A percentile compares a stretch with the other conserved stretches of the same genome.
These are phyloP conservation scores for Allolobophora icterica DNA, from an alignment of 2,888 invertebrate species.

Conservation along the genomic window DNA sequence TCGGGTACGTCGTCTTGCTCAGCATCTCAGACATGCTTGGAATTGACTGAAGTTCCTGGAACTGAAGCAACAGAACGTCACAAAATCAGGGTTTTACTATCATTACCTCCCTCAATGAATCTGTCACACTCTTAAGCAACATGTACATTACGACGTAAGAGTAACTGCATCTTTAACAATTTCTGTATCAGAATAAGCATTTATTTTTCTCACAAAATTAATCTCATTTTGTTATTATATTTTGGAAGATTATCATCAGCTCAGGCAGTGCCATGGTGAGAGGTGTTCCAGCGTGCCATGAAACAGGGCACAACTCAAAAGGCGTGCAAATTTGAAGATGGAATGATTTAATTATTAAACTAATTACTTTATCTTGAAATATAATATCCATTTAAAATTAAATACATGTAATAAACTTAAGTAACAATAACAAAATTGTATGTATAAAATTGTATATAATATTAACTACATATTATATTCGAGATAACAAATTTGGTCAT, in stretches of 20 bases:
- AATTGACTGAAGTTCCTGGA: slow-evolving; percentile 18
- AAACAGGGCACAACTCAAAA: too few species aligned
- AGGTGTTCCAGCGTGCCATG: too few species aligned
- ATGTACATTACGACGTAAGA: neutral
- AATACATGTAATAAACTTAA: too few species aligned
- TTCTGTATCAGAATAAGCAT: neutral
- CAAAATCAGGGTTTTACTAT: neutral
- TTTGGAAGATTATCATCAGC: neutral
- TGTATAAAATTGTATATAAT: too few species aligned
- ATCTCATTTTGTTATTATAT: neutral
- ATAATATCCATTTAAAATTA: too few species aligned
- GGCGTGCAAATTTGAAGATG: too few species aligned
- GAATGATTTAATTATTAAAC: too few species aligned
- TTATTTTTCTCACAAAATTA: neutral
- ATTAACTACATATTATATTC: too few species aligned
- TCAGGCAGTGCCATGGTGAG: too few species aligned
- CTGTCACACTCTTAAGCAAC: neutral
- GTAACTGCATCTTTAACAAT: neutral
- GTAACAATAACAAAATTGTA: too few species aligned
- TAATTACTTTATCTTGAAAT: too few species aligned
- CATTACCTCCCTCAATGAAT: neutral
- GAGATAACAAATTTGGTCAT: too few species aligned
- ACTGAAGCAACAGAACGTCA: neutral
- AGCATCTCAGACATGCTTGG: neutral
- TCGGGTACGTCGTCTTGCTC: neutral